phyloP scores from a whole-genome alignment of 2,113 vertebrate genomes.

The Apteryx mantelli region DNA sequence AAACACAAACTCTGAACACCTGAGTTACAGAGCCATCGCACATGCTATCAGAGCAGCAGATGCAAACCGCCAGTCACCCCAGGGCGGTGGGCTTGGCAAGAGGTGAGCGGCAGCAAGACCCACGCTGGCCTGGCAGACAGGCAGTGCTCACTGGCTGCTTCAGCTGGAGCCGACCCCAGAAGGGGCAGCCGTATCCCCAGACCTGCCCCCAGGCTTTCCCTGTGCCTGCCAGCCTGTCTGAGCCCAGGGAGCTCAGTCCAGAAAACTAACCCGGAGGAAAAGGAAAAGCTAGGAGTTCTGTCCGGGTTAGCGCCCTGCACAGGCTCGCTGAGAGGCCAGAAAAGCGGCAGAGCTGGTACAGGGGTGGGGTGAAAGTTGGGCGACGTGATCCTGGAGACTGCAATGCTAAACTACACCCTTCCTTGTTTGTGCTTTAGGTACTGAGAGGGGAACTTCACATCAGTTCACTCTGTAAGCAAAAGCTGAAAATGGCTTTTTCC shows the following conservation, averaged over 20 bases:
- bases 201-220: neutral
- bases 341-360: neutral
- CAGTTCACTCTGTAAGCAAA: neutral
- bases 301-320: neutral
- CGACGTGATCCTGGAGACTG: neutral
- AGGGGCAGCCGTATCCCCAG: neutral
- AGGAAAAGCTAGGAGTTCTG: neutral
- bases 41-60: neutral
- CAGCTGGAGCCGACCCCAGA: accelerated
- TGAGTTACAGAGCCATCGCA: neutral
- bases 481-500: constrained; percentile 9
- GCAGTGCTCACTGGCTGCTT: neutral
- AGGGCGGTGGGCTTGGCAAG: neutral
- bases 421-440: neutral
- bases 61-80: neutral
- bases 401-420: neutral
- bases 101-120: neutral
- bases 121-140: neutral
- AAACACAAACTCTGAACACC: neutral
- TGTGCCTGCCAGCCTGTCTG: accelerated
- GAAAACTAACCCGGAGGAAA: neutral
- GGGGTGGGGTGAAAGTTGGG: neutral
- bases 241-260: neutral
- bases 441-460: neutral
- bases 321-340: neutral